phyloP scores from a whole-genome alignment of 2,888 invertebrate species.

The Apoda limacodes region DNA sequence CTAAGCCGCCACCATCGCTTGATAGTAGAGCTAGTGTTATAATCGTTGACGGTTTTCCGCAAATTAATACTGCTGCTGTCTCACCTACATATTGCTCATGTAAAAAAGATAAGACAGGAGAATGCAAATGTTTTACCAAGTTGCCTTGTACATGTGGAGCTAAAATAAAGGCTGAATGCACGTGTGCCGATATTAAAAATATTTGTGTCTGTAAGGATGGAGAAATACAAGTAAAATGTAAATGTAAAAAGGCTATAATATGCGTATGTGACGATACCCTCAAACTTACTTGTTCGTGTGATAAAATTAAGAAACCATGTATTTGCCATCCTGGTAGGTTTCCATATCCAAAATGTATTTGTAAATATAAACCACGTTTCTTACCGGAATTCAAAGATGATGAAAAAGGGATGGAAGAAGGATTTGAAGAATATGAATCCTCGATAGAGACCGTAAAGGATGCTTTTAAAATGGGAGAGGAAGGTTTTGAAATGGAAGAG shows the following conservation, averaged over 20 bases:
- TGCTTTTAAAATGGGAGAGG: slow-evolving; percentile 15
- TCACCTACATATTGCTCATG: slow-evolving; percentile 34
- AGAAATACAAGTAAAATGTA: slow-evolving; percentile 33
- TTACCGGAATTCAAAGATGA: not conserved
- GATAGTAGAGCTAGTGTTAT: slow-evolving; percentile 42
- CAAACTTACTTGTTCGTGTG: slow-evolving; percentile 38
- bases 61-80: slow-evolving; percentile 34
- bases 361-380: slow-evolving; percentile 33
- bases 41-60: slow-evolving; percentile 44
- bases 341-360: slow-evolving; percentile 42
- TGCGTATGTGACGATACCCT: slow-evolving; percentile 44
- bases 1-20: slow-evolving; percentile 28
- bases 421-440: not conserved
- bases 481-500: slow-evolving; percentile 13
- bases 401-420: slow-evolving; percentile 2
- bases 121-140: slow-evolving; percentile 40
- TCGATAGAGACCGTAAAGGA: slow-evolving; percentile 4
- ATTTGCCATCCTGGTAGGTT: slow-evolving; percentile 37
- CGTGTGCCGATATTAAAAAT: slow-evolving; percentile 32
- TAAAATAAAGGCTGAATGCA: slow-evolving; percentile 34
- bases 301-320: slow-evolving; percentile 43
- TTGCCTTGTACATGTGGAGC: slow-evolving; percentile 50
- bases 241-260: slow-evolving; percentile 33
- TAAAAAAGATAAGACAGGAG: slow-evolving; percentile 29
- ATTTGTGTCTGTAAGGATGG: slow-evolving; percentile 44